These are phyloP conservation scores for Alligator mississippiensis DNA, from an alignment of 2,113 vertebrate species.

Conservation along the genomic window DNA sequence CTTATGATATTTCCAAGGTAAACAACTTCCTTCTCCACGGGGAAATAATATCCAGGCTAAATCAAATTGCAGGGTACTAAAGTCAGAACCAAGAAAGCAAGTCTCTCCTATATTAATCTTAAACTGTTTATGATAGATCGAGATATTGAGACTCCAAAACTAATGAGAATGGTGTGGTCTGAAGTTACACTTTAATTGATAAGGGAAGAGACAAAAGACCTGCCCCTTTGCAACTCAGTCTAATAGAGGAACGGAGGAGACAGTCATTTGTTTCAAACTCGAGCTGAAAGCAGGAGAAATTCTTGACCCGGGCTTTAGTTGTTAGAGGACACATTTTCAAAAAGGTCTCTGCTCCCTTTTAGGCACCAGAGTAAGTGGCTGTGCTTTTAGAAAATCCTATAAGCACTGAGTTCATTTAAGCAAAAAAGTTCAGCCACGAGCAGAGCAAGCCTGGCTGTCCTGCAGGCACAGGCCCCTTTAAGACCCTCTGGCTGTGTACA, in stretches of 20 bases:
- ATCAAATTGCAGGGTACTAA: conserved; percentile 52
- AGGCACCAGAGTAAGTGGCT: neutral
- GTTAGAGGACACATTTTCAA: neutral
- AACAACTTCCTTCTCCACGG: conserved; percentile 50
- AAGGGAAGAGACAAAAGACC: neutral
- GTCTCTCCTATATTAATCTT: conserved; percentile 38
- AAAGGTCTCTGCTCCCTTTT: neutral
- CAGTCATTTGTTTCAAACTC: neutral
- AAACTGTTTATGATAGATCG: conserved; percentile 61
- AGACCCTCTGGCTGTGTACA: neutral
- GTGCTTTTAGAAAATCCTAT: neutral
- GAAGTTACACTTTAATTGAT: conserved; percentile 6
- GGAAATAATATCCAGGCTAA: conserved; percentile 70
- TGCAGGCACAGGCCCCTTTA: neutral
- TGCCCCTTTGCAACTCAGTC: neutral
- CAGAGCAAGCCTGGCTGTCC: neutral
- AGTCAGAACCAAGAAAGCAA: conserved; percentile 24
- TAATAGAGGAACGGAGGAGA: neutral
- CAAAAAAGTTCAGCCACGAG: neutral
- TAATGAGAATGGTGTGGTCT: conserved; percentile 32
- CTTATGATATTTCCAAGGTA: conserved; percentile 64
- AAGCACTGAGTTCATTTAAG: neutral
- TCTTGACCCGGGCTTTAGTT: neutral
- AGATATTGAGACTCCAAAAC: conserved; percentile 30
- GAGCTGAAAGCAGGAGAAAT: neutral